Conservation (phyloP, 2,797 vertebrate genomes). For the Pseudomugil gertrudae region DNA sequence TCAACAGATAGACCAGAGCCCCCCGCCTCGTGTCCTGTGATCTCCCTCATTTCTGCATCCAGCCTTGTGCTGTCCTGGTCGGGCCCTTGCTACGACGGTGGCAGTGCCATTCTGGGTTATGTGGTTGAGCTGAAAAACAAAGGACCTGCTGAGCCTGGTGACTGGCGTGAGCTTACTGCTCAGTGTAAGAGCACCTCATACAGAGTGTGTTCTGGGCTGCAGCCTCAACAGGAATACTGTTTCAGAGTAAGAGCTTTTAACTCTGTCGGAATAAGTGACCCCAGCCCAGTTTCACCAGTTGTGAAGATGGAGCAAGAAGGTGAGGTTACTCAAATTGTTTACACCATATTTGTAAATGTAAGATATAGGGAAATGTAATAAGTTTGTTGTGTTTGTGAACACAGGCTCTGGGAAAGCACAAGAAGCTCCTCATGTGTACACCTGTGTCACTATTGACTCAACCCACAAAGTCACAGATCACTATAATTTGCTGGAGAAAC, state of each 20-base stretch:
- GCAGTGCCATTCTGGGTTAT: conserved; percentile 81
- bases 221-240: conserved; percentile 69
- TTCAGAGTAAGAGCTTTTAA: conserved; percentile 84
- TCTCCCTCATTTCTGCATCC: conserved; percentile 61
- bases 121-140: conserved; percentile 76
- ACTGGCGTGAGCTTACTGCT: conserved; percentile 76
- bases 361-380: neutral
- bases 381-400: conserved; percentile 12
- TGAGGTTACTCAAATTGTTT: conserved; percentile 33
- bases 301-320: conserved; percentile 80
- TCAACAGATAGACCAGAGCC: conserved; percentile 81
- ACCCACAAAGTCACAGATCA: conserved; percentile 80
- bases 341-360: neutral
- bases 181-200: conserved; percentile 81
- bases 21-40: conserved; percentile 79
- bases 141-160: conserved; percentile 29
- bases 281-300: conserved; percentile 75
- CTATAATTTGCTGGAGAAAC: conserved; percentile 84
- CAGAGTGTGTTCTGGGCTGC: conserved; percentile 72
- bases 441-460: conserved; percentile 76
- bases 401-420: conserved; percentile 43
- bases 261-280: conserved; percentile 77
- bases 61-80: conserved; percentile 85
- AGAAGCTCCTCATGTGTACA: conserved; percentile 50
- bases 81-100: conserved; percentile 86